Base-by-base conservation (phyloP, 2,113 vertebrate genomes). In the Periophthalmodon schlosseri region DNA sequence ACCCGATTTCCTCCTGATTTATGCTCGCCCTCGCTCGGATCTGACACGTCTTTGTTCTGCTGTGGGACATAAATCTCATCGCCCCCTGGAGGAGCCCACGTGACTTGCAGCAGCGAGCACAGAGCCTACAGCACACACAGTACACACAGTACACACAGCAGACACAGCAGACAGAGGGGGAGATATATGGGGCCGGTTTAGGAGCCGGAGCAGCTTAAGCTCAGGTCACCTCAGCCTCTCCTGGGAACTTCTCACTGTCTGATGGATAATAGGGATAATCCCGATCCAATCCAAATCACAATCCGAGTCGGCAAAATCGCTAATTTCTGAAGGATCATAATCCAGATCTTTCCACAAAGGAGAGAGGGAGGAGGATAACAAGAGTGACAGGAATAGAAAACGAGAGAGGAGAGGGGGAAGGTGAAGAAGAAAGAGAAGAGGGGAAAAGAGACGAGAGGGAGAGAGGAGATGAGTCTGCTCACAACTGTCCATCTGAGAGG, bases 1-100 rank as follows among this genome's bases (percentile, higher is more conserved):
- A 94, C 92, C 91, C 88, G 92, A 44, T 82, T 93, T 93, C 86
- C 86, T 49, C 77, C 88, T 92, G 93, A 93, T 93, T 93, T 92
- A 94, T 92, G 85, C 80, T 52, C 49, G 15, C 74, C 84, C 73
- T 71, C 69, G 75, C 79, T 87, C 86, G 75, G 80, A 2, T 88
- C 79, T 88, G 89, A 91, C 89, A 89, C 82, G 71, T 83, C 88
- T 92, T 92, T 90, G 87, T 90, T 92, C 87, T 86, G 82, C 56
- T 11, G 82, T 83, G 87, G 90, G 89, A 89, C 90, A 91, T 94
- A 91, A 93, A 93, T 94, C 93, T 93, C 77, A 0, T 33, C 56
- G 56, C 56, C 81, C 86, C 80, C 89, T 85, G 82, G 50, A 74
- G 87, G 78, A 77, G 81, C 90, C 90, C 89, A 87, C 82, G 83